Percentiles rank a stretch among this genome's conserved stretches.
These are phyloP conservation scores for Clupea harengus DNA, from an alignment of 2,113 vertebrate species.

Conservation along the genomic window DNA sequence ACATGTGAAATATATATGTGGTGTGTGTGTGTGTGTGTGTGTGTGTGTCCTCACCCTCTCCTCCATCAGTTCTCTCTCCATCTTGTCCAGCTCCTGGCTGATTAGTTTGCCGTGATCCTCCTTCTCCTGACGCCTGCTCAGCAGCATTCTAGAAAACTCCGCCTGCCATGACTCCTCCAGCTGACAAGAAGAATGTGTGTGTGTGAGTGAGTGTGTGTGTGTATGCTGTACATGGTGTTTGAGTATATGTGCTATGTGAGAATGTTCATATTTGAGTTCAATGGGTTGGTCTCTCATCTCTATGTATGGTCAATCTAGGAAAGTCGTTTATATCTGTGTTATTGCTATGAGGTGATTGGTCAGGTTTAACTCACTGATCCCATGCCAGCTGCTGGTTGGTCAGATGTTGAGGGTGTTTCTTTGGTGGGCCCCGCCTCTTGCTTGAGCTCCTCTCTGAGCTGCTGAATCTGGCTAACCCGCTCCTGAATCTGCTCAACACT, in stretches of 20 bases:
- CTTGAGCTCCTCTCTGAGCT: conserved; percentile 63
- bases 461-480: conserved; percentile 62
- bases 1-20: neutral
- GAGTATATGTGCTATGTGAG: neutral
- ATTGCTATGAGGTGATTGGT: neutral
- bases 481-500: conserved; percentile 61
- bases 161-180: conserved; percentile 56
- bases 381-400: conserved; percentile 38
- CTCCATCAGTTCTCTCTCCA: conserved; percentile 61
- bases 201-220: conserved; percentile 23
- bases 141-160: conserved; percentile 68
- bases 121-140: conserved; percentile 67
- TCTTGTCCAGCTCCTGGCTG: conserved; percentile 67
- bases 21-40: neutral
- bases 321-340: neutral
- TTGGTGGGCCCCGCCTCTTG: conserved; percentile 52
- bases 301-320: conserved; percentile 35
- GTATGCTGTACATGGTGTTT: neutral
- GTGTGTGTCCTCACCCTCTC: conserved; percentile 48
- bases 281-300: neutral
- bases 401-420: conserved; percentile 38
- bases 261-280: neutral
- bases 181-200: conserved; percentile 44
- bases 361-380: conserved; percentile 22
- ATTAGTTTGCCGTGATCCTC: conserved; percentile 74